Conservation (phyloP, 2,113 vertebrate species). For the Oreocharis arfaki region DNA sequence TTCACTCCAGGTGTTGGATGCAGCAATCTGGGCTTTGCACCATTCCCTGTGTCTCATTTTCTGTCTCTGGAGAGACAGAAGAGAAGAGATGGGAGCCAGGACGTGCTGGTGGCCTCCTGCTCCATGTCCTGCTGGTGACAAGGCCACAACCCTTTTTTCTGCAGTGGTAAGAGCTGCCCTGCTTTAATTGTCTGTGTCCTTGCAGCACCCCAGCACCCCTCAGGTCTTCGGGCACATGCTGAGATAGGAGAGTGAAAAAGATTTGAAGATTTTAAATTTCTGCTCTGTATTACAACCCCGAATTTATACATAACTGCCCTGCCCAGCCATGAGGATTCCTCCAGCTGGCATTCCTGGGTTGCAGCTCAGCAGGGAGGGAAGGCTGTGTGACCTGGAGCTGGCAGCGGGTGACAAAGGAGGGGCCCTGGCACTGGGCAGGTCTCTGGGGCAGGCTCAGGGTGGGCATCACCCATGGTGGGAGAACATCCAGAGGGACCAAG, state of each 20-base stretch:
- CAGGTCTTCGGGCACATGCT: background rate
- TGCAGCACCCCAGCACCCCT: background rate
- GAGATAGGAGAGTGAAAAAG: background rate
- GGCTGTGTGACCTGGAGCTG: background rate
- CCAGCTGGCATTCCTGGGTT: background rate
- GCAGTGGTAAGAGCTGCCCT: background rate
- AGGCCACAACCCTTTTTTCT: background rate
- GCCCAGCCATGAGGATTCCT: rapidly evolving
- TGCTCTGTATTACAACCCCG: rapidly evolving
- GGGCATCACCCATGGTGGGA: rapidly evolving
- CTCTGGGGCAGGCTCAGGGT: background rate
- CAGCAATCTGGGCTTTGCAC: background rate
- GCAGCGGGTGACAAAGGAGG: background rate
- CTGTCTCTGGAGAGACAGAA: background rate
- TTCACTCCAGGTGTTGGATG: rapidly evolving
- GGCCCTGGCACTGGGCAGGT: background rate
- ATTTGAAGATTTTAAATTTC: no score
- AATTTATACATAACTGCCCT: rapidly evolving
- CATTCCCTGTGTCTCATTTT: rapidly evolving
- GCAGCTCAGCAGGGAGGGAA: rapidly evolving
- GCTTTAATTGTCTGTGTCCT: background rate
- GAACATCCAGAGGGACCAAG: background rate
- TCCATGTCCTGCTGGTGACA: rapidly evolving
- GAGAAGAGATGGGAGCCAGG: background rate
- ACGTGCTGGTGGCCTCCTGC: rapidly evolving